Evolutionary conservation across 92 coral and sea anemone genomes (phyloP), one percentile per base, ranked within the genome.

Genomic region (Hydrozoanthus gracilis): DNA sequence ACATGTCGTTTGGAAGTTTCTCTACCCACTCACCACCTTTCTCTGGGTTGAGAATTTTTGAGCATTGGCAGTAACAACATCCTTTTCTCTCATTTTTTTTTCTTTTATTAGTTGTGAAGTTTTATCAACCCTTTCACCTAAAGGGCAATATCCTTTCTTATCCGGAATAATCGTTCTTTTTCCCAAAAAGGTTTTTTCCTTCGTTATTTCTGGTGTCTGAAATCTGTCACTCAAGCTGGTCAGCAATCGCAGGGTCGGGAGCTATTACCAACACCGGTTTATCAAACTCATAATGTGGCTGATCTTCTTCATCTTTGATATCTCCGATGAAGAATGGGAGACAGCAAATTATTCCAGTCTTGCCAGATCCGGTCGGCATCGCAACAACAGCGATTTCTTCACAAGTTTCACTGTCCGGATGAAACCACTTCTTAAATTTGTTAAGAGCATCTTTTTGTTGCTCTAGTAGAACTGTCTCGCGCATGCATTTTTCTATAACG

Each of bases 341-440:
- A 55, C 93, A 91, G 71, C 91, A 77, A 8, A 91, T 87, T 0
- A 89, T 39, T 66, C 89, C 92, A 8, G 55, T 85, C 71, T 89
- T 89, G 5, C 92, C 92, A 3, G 94, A 76, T 14, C 94, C 94
- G 2, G 89, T 87, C 2, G 93, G 93, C 93, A 91, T 91, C 5
- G 86, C 83, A 3, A 88, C 77, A 44, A 91, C 27, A 78, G 86
- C 93, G 58, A 82, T 71, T 0, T 64, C 75, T 1, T 65, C 47
- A 3, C 10, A 2, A 46, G 10, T 69, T 18, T 20, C 1, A 17
- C 78, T 60, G 10, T 6, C 48, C 44, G 58, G 56, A 9, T 64
- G 20, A 44, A 85, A 84, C 86, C 83, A 89, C 17, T 4, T 17
- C 51, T 66, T 44, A 5, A 88, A 78, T 2, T 0, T 4, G 0